Evolutionary conservation across 53 echinoderm and acorn worm species (phyloP).

Genomic region (Mesocentrotus franciscanus): DNA sequence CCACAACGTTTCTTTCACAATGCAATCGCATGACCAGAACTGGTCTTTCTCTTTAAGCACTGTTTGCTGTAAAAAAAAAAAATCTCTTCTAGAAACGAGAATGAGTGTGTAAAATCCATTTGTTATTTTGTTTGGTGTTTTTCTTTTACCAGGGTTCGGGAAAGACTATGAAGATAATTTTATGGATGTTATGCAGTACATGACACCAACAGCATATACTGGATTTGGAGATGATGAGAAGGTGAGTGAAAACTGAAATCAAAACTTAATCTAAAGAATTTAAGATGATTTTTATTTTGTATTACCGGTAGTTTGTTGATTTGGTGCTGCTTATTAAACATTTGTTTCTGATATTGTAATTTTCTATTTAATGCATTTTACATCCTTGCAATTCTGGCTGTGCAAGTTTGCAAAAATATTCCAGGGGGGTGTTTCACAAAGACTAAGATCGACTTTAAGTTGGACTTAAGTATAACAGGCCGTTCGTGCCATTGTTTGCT

Average conservation of each 20-base stretch:
- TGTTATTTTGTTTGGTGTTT: neutral
- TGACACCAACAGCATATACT: constrained; percentile 83
- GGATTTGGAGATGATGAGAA: constrained; percentile 87
- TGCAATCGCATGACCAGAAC: no score
- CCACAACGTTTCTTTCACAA: no score
- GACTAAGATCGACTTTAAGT: no score
- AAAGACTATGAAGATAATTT: constrained; percentile 89
- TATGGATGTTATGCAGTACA: constrained; percentile 90
- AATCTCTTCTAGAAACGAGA: neutral
- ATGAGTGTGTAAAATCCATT: neutral
- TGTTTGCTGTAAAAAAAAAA: neutral
- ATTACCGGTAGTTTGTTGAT: neutral
- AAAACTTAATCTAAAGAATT: neutral
- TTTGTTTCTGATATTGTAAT: neutral
- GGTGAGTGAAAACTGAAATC: constrained; percentile 56
- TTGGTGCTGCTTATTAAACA: neutral
- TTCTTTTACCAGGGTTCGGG: constrained; percentile 78
- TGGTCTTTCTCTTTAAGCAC: no score
- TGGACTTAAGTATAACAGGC: no score
- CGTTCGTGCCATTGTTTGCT: no score
- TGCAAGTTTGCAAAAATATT: no score
- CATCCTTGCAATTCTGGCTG: no score
- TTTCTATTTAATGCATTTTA: no score
- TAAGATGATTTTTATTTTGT: neutral
- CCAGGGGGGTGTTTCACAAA: no score